phyloP scores from a whole-genome alignment of 2,797 vertebrate genomes.

The Mormyrus hasselquistii region DNA sequence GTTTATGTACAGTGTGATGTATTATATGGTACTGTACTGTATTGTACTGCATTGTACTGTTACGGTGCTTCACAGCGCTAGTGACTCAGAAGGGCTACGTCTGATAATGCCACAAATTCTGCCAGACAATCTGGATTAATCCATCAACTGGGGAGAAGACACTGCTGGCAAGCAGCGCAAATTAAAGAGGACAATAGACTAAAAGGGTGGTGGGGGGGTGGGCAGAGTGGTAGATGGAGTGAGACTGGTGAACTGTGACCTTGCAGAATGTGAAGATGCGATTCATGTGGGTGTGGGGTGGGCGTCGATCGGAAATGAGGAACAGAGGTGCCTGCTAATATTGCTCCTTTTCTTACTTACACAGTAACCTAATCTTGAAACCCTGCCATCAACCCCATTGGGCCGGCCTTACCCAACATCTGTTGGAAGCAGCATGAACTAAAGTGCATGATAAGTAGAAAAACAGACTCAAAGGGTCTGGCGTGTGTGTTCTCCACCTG shows the following conservation, averaged over 20 bases:
- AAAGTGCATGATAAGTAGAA: not conserved
- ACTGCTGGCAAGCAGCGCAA: slow-evolving; percentile 21
- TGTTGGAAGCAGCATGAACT: not conserved
- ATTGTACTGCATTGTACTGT: slow-evolving; percentile 6
- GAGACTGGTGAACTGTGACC: slow-evolving; percentile 9
- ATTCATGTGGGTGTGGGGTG: not conserved
- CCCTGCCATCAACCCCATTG: not conserved
- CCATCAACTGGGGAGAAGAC: slow-evolving; percentile 28
- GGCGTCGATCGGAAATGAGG: not conserved
- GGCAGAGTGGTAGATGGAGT: not conserved
- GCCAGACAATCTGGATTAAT: slow-evolving; percentile 57
- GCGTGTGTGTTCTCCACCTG: not conserved
- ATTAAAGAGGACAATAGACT: slow-evolving; percentile 39
- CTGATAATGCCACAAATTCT: slow-evolving; percentile 27
- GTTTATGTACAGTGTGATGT: not conserved
- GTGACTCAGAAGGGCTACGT: slow-evolving; percentile 34
- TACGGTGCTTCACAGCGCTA: not conserved
- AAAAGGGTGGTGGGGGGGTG: not conserved
- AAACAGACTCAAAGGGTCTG: not conserved
- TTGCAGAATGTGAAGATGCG: slow-evolving; percentile 7
- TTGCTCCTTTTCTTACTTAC: not conserved
- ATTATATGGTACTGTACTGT: not conserved
- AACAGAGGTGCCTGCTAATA: not conserved
- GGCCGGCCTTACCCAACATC: not conserved
- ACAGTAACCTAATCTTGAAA: not conserved